Evolutionary conservation across 2,888 invertebrate genomes (phyloP), one percentile per base, ranked within the genome.

Genomic region (Abrostola tripartita): DNA sequence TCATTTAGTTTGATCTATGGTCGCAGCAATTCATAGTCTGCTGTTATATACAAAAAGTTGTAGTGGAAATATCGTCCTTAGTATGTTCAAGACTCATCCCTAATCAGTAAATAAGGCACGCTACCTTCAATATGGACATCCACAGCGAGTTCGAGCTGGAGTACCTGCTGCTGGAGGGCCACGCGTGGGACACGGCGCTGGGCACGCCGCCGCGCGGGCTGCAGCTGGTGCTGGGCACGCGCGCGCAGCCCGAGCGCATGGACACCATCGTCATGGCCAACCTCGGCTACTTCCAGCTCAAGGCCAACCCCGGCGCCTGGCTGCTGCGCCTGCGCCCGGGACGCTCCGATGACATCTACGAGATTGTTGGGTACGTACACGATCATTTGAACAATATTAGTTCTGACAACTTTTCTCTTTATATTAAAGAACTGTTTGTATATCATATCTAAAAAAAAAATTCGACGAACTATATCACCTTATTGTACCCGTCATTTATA

Each of bases 191-290:
- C 92, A 96, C 97, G 5, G 95, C 96, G 0, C 96, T 97, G 49
- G 98, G 98, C 58, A 98, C 98, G 77, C 99, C 99, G 0, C 99
- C 99, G 0, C 95, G 99, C 74, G 99, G 99, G 0, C 95, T 99
- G n/a, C 99, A 99, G 93, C 97, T 99, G 66, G 97, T 98, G 5
- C 94, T 99, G 54, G 99, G 99, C 51, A 98, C 98, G 0, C 96
- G 97, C 69, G 95, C 95, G n/a, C 94, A 96, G 65, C 97, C 97
- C 0, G 96, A 97, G 6, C 95, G 96, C 76, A 97, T 98, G 78
- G 99, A 99, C 91, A 99, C 99, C 14, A 99, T 99, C 79, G 99
- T 99, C n/a, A 99, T 99, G 99, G 99, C 99, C 6, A 99, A 99
- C 93, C 95, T 99, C 79, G 99, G 99, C 11, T 99, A 99, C 92